Base-by-base conservation (phyloP, 2,113 vertebrate genomes). In the Mugil cephalus region DNA sequence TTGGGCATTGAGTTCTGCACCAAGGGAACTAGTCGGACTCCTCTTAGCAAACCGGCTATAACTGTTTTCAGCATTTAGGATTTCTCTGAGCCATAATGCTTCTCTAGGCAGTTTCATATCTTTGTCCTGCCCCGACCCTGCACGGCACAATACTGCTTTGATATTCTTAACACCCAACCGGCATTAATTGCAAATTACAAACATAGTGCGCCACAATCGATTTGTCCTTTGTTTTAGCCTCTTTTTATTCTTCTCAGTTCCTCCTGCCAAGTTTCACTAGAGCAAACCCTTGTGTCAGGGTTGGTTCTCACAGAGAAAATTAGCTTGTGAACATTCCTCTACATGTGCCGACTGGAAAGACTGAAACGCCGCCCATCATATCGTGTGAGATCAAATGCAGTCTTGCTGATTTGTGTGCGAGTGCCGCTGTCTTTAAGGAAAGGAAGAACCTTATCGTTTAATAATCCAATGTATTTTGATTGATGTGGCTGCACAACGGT, bases 251-350 rank as follows among this genome's bases (percentile, higher is more conserved):
- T 70, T 61, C 46, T 34, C 36, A 10, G 35, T 39, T 30, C 7
- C 24, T 52, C 21, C 6, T 86, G 85, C 85, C 83, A 91, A 83
- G 87, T 85, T 85, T 89, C 85, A 77, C 53, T 36, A 12, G 40
- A 63, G 76, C 84, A 67, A 74, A 78, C 78, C 80, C 80, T 67
- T 70, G 59, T 79, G 24, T 52, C 11, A 13, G 45, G 30, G 40
- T 66, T 78, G 55, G 80, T 86, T 89, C 85, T 91, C 90, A 84
- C 86, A 88, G 43, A 58, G 50, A 61, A 58, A 76, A 69, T 42
- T 35, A 83, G 59, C 73, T 62, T n/a, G 68, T 51, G 60, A 83
- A 80, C 90, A 90, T 90, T 90, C 87, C 86, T 51, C 12, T 53
- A 34, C 91, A 15, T 83, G 91, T 68, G 10, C 78, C 10, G 76